phyloP scores from a whole-genome alignment of 2,797 vertebrate species.

The Coracias cyanogaster region DNA sequence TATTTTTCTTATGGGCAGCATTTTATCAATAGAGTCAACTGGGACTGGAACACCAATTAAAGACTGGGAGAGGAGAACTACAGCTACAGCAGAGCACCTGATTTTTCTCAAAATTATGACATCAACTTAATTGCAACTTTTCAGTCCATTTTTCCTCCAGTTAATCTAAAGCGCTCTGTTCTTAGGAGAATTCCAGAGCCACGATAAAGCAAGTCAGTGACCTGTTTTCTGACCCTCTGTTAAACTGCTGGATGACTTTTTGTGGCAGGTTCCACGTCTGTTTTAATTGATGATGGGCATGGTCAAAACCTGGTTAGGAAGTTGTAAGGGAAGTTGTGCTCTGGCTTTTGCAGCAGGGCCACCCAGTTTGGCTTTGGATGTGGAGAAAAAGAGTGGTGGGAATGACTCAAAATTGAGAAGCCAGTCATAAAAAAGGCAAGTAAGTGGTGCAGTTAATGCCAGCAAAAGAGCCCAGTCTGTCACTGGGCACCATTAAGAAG shows the following conservation, averaged over 20 bases:
- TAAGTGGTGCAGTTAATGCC: not conserved
- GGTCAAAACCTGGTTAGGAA: not conserved
- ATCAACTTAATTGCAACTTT: constrained; percentile 48
- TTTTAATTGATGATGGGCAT: not conserved
- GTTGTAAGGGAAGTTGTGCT: not conserved
- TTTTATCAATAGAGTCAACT: not conserved
- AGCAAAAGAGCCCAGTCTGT: not conserved
- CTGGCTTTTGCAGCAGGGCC: not conserved
- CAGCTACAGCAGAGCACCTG: not conserved
- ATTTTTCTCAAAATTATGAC: constrained; percentile 2
- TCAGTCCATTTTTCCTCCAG: not conserved
- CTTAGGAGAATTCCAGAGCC: not conserved
- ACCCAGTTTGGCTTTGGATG: not conserved
- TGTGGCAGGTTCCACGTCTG: not conserved
- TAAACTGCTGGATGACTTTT: constrained; percentile 22
- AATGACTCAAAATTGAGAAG: not conserved
- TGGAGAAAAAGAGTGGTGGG: not conserved
- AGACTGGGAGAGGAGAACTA: not conserved
- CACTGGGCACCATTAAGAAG: not conserved
- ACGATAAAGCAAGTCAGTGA: constrained; percentile 1
- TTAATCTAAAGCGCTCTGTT: constrained; percentile 31
- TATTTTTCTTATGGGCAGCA: not conserved
- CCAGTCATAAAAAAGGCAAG: not conserved
- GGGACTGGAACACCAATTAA: constrained; percentile 32
- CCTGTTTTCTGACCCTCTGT: constrained; percentile 18